Evolutionary conservation across 2,113 vertebrate genomes (phyloP).

Genomic region (Pleuronectes platessa): DNA sequence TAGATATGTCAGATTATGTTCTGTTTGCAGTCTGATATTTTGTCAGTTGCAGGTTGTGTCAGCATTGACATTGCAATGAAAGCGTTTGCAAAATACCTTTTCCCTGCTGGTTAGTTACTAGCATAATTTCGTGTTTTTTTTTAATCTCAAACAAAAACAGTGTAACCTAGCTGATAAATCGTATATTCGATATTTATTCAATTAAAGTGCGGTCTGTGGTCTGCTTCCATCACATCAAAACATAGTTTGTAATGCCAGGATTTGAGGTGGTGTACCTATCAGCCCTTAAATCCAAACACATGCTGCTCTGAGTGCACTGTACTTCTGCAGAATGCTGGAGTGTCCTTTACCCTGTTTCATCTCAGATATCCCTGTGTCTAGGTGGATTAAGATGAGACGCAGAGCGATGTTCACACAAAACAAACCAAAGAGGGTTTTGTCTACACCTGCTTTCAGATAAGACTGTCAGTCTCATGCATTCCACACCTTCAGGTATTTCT

Average conservation of each 20-base stretch:
- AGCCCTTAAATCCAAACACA: background rate
- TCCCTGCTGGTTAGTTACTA: background rate
- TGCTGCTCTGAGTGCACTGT: background rate
- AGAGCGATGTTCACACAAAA: background rate
- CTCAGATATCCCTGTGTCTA: background rate
- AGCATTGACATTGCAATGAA: background rate
- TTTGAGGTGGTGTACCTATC: background rate
- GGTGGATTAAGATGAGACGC: background rate
- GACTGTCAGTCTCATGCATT: background rate
- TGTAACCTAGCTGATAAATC: background rate
- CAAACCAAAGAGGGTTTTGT: conserved; percentile 2
- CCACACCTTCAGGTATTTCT: conserved; percentile 38
- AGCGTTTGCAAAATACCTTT: background rate
- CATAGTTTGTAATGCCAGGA: background rate
- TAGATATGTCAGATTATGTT: background rate
- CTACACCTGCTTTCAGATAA: background rate
- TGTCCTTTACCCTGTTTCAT: conserved; percentile 6
- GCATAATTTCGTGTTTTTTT: background rate
- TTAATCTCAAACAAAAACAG: background rate
- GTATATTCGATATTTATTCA: background rate
- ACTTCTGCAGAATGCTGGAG: background rate
- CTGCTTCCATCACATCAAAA: background rate
- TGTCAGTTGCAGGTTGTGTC: background rate
- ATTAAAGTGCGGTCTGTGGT: background rate
- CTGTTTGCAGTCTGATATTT: background rate